phyloP scores from a whole-genome alignment of 2,888 invertebrate species.

The Meliscaeva auricollis region DNA sequence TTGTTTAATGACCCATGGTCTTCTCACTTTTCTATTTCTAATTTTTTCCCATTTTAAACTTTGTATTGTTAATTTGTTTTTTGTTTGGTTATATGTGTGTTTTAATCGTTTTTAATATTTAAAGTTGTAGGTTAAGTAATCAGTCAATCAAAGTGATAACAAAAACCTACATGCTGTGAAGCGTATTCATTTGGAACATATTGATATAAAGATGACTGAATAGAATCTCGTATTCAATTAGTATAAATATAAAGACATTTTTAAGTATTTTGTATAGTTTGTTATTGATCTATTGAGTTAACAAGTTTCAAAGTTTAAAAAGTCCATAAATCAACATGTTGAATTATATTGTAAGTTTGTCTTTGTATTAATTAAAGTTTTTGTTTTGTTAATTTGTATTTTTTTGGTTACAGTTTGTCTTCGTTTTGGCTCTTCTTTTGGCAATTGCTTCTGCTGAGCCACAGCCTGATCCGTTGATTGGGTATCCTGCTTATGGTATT shows the following conservation, averaged over 20 bases:
- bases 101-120: too few species aligned
- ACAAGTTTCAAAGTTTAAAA: neutral
- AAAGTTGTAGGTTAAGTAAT: too few species aligned
- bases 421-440: constrained; percentile 7
- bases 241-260: neutral
- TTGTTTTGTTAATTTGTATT: too few species aligned
- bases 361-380: too few species aligned
- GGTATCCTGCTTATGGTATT: constrained; percentile 1
- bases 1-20: too few species aligned
- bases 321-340: neutral
- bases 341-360: constrained; percentile 6
- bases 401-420: neutral
- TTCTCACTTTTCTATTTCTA: too few species aligned
- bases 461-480: constrained; percentile 10
- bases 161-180: neutral
- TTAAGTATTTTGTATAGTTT: neutral
- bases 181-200: neutral
- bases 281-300: neutral
- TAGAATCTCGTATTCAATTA: neutral
- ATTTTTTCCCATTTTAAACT: too few species aligned
- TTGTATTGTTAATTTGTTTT: too few species aligned
- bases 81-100: too few species aligned
- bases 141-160: neutral
- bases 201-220: neutral
- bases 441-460: constrained; percentile 14